phyloP scores from a whole-genome alignment of 1,140 invertebrate species.

The Drepana arcuata region DNA sequence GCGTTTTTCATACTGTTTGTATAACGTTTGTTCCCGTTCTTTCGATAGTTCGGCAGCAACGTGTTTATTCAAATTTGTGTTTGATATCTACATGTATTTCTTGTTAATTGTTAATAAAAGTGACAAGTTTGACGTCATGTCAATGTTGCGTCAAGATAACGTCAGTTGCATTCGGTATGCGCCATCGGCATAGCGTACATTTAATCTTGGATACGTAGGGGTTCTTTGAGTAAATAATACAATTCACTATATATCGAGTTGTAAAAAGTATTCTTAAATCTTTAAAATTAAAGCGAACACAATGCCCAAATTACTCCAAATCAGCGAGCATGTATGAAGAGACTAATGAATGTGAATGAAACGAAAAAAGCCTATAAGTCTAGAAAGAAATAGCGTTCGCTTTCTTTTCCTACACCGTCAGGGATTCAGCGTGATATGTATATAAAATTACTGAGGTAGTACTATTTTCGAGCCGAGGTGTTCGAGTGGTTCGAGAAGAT shows the following conservation, averaged over 20 bases:
- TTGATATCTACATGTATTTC: background rate
- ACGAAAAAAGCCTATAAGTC: too few species aligned
- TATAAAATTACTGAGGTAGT: too few species aligned
- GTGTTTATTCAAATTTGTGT: background rate
- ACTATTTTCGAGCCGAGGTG: too few species aligned
- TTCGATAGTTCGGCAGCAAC: too few species aligned
- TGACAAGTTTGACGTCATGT: constrained; percentile 4
- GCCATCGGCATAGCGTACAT: background rate
- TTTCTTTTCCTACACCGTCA: too few species aligned
- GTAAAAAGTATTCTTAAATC: background rate
- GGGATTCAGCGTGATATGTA: too few species aligned
- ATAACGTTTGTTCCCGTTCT: too few species aligned
- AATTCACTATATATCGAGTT: background rate
- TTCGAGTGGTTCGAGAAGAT: too few species aligned
- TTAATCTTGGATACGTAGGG: background rate
- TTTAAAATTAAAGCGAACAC: too few species aligned
- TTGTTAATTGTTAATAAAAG: constrained; percentile 4
- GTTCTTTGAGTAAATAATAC: background rate
- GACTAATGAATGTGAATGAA: background rate
- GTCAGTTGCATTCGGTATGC: background rate
- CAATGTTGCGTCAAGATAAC: constrained; percentile 2
- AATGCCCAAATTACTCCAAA: background rate
- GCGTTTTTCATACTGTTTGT: too few species aligned
- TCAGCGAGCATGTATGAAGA: background rate
- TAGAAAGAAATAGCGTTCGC: too few species aligned